These are phyloP conservation scores for Ochropleura leucogaster DNA, from an alignment of 2,888 invertebrate genomes.

Conservation along the genomic window DNA sequence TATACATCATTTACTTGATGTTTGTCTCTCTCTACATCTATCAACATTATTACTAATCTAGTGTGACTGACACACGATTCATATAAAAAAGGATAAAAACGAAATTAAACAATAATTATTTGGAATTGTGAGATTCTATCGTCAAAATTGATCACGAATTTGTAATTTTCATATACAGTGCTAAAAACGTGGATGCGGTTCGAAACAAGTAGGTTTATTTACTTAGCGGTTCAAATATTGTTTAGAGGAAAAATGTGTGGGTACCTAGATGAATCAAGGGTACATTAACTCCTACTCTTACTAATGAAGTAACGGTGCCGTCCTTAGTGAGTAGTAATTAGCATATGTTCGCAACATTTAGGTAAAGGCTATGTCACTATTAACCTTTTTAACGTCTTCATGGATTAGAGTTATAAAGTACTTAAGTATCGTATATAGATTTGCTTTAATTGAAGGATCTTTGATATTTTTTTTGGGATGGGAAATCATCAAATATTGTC, in stretches of 20 bases:
- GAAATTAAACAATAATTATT: too few relatives aligned
- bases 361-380: not conserved
- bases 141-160: not conserved
- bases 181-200: not conserved
- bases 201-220: not conserved
- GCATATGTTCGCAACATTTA: constrained; percentile 11
- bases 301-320: constrained; percentile 30
- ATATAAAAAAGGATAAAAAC: not conserved
- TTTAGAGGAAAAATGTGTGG: not conserved
- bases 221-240: not conserved
- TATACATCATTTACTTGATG: not conserved
- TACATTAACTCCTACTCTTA: constrained; percentile 13
- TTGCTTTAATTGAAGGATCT: too few relatives aligned
- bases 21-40: not conserved
- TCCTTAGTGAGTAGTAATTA: constrained; percentile 22
- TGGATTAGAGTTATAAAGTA: not conserved
- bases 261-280: constrained; percentile 4
- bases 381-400: not conserved
- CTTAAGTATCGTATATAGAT: too few relatives aligned
- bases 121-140: not conserved
- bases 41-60: not conserved
- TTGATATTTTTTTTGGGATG: too few relatives aligned
- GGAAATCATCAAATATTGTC: too few relatives aligned
- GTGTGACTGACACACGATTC: not conserved
- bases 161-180: not conserved